Conservation (phyloP, 2,113 vertebrate species). For the Himantopus leucocephalus region DNA sequence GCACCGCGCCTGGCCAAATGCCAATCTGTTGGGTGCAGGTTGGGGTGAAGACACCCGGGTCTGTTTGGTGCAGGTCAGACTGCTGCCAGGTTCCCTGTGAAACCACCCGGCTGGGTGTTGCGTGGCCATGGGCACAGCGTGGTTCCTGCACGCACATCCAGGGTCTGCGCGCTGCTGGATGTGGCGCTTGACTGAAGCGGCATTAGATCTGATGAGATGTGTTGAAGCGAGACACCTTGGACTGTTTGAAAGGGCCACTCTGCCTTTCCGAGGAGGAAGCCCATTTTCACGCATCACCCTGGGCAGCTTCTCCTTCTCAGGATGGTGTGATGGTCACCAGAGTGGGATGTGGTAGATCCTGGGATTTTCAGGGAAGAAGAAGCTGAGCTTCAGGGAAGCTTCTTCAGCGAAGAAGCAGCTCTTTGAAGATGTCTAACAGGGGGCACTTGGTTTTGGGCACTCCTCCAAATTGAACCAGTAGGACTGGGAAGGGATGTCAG, state of each 20-base stretch:
- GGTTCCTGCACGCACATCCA: fast-evolving
- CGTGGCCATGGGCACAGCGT: neutral
- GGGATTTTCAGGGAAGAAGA: neutral
- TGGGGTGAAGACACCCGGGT: fast-evolving
- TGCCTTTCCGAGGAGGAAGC: neutral
- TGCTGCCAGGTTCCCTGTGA: neutral
- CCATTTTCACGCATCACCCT: fast-evolving
- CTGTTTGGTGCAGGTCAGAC: neutral
- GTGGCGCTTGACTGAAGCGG: fast-evolving
- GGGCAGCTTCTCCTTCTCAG: neutral
- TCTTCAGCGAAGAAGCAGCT: too few species aligned
- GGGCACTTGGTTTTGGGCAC: neutral
- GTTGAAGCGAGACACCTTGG: neutral
- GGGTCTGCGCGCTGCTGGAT: neutral
- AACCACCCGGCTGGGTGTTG: too few species aligned
- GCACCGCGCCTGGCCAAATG: neutral
- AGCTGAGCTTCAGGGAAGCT: too few species aligned
- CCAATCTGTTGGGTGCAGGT: neutral
- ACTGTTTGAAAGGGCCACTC: neutral
- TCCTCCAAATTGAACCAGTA: neutral
- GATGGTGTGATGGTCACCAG: neutral
- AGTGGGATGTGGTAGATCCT: neutral
- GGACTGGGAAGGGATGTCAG: neutral
- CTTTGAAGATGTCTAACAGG: neutral
- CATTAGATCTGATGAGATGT: neutral